Base-by-base conservation (phyloP, 2,113 vertebrate species). In the Nothobranchius kuhntae region DNA sequence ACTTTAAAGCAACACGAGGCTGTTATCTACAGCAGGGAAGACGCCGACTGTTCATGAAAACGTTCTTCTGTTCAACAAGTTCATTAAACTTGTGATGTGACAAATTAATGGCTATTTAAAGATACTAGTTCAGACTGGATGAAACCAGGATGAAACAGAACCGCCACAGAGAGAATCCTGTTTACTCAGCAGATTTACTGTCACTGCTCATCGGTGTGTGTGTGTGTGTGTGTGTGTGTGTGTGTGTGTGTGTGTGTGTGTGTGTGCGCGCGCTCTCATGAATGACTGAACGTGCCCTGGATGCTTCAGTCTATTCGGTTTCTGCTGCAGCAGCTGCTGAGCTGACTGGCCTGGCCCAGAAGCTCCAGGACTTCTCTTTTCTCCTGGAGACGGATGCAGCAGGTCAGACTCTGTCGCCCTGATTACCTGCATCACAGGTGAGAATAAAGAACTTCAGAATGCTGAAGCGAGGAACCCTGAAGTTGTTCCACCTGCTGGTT, bases 141-240 rank as follows among this genome's bases (percentile, higher is more conserved):
- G 30, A 30, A 30, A 30, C 30, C 30, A 30, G 30, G 30, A 30
- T 30, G 30, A 30, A 30, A 30, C 30, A 30, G 30, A 30, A 30
- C 30, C 30, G 4, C 1, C 30, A 91, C 93, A 78, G 67, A 65
- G 86, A 88, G 38, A 89, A 89, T 80, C 61, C 59, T 90, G 92
- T 89, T 53, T 62, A 80, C 79, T 75, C 93, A 93, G 94, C 95
- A 92, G 79, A 93, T 79, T 94, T 86, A 85, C 81, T 1, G 68
- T 91, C 85, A 92, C 75, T 88, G 84, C 65, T 40, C 7, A 40
- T 40, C 38, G 38, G 7, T 40, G 38, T 40, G 38, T 91, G 77
- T 86, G 45, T 45, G 71, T n/a, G 21, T 30, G 51, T n/a, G 63
- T 26, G 61, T 17, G 65, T 59, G 50, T 13, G 61, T 3, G 21